Evolutionary conservation across 2,888 invertebrate genomes (phyloP).

Genomic region (Myopa tessellatipennis): DNA sequence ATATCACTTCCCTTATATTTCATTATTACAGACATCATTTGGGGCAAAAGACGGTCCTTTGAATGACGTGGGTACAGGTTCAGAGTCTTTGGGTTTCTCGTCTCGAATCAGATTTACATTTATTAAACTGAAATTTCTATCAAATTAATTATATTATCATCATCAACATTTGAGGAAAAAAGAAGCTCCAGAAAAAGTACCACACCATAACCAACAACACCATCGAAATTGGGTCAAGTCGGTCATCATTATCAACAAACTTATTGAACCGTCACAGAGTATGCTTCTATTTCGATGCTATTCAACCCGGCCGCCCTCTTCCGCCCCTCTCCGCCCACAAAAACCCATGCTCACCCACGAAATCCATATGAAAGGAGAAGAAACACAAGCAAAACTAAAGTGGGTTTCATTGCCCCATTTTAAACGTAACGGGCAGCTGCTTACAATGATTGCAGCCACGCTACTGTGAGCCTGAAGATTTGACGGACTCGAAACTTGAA

Average conservation of each 20-base stretch:
- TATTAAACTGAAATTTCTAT: too few relatives aligned
- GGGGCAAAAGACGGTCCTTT: too few relatives aligned
- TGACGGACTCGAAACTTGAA: neutral
- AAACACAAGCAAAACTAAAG: neutral
- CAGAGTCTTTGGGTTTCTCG: too few relatives aligned
- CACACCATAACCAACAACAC: neutral
- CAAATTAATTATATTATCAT: too few relatives aligned
- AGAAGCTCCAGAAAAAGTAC: neutral
- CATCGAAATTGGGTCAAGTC: neutral
- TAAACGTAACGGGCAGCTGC: conserved; percentile 20
- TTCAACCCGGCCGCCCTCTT: neutral
- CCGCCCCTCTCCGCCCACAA: neutral
- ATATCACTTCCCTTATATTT: too few relatives aligned
- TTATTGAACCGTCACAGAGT: conserved; percentile 14
- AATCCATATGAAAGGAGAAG: neutral
- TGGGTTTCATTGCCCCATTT: too few relatives aligned
- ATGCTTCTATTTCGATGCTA: neutral
- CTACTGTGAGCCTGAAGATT: neutral
- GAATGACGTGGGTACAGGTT: too few relatives aligned
- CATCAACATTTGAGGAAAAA: too few relatives aligned
- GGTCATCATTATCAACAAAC: neutral
- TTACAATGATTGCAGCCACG: conserved; percentile 7
- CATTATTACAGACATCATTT: too few relatives aligned
- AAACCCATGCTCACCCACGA: neutral
- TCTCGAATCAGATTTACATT: too few relatives aligned